phyloP scores from a whole-genome alignment of 2,888 invertebrate species.

The Drepana falcataria region DNA sequence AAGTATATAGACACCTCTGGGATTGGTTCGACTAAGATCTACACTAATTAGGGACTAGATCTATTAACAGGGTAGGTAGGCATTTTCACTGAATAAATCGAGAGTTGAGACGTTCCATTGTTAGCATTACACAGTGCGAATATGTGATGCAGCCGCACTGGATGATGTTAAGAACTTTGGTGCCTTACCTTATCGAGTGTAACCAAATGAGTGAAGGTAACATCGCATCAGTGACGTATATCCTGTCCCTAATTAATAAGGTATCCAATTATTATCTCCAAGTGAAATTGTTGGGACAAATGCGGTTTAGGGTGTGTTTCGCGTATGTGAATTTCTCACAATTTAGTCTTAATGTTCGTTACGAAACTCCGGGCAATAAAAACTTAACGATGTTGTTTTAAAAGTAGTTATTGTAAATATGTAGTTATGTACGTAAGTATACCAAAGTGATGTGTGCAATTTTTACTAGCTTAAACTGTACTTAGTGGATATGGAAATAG shows the following conservation, averaged over 20 bases:
- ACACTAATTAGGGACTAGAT: background rate
- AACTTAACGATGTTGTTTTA: slow-evolving; percentile 54
- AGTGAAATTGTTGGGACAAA: slow-evolving; percentile 11
- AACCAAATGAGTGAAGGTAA: background rate
- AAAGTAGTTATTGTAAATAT: slow-evolving; percentile 63
- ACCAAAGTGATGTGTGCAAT: slow-evolving; percentile 79
- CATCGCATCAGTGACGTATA: background rate
- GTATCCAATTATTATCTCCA: background rate
- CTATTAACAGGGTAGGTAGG: background rate
- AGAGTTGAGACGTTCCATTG: no score
- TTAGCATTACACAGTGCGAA: no score
- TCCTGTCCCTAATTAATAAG: background rate
- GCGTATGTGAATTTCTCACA: slow-evolving; percentile 5
- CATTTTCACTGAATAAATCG: background rate
- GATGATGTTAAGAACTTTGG: no score
- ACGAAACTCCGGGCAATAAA: slow-evolving; percentile 68
- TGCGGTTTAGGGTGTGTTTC: slow-evolving; percentile 4
- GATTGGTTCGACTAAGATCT: slow-evolving; percentile 66
- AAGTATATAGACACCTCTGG: slow-evolving; percentile 64
- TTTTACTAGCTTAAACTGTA: slow-evolving; percentile 74
- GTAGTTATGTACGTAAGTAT: slow-evolving; percentile 75
- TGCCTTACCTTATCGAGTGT: background rate
- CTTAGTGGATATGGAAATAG: slow-evolving; percentile 40
- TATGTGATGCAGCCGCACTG: no score
- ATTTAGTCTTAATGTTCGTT: slow-evolving; percentile 29